phyloP scores from a whole-genome alignment of 2,888 invertebrate genomes.

The Escarpia spicata region DNA sequence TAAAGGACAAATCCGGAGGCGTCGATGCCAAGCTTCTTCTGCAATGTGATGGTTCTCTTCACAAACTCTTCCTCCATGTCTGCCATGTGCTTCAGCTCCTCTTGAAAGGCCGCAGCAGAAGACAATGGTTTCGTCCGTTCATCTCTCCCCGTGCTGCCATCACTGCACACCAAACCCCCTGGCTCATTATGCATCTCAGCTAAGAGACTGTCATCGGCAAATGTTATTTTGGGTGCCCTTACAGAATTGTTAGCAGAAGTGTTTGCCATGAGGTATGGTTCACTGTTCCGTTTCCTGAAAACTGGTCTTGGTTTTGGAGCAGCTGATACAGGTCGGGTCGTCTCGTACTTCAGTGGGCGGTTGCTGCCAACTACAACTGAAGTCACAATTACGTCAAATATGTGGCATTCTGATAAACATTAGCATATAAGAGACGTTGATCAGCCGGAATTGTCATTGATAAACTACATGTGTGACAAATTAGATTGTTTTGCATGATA shows the following conservation, averaged over 20 bases:
- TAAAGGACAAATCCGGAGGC: not conserved
- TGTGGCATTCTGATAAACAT: not conserved
- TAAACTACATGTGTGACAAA: not conserved
- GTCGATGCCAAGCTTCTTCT: not conserved
- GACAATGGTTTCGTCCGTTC: not conserved
- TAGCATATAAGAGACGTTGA: not conserved
- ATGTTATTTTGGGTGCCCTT: not conserved
- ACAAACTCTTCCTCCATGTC: not conserved
- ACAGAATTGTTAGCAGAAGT: not conserved
- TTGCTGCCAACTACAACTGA: not conserved
- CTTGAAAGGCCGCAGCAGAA: not conserved
- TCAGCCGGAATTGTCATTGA: not conserved
- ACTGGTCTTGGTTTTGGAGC: not conserved
- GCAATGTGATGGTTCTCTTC: not conserved
- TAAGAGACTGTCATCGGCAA: not conserved
- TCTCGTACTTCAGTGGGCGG: slow-evolving; percentile 9
- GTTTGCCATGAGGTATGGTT: not conserved
- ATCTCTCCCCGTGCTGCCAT: not conserved
- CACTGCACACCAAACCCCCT: not conserved
- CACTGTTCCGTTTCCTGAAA: not conserved
- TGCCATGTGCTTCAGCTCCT: not conserved
- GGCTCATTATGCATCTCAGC: not conserved
- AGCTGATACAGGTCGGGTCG: not conserved
- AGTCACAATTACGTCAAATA: not conserved
- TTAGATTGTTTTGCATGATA: not conserved